A percentile compares a stretch with the other conserved stretches of the same genome.
Conservation (phyloP, 1,140 invertebrate species). For the Metopolophium dirhodum region DNA sequence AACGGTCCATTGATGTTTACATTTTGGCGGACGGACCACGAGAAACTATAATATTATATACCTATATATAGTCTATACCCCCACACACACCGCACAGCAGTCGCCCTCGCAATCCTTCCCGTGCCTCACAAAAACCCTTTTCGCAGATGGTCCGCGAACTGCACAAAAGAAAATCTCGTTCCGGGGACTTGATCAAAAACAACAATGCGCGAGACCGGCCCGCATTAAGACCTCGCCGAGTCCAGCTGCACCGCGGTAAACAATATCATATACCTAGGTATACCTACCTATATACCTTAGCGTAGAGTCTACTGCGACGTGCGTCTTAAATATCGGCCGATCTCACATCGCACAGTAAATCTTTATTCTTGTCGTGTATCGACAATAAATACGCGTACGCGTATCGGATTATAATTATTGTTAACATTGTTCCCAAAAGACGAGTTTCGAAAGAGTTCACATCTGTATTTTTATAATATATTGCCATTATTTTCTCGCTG, state of each 20-base stretch:
- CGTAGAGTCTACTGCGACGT: neutral
- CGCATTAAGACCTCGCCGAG: neutral
- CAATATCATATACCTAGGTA: neutral
- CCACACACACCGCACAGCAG: neutral
- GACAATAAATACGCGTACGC: too few relatives aligned
- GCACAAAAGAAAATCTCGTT: neutral
- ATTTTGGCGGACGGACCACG: neutral
- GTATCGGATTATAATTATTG: too few relatives aligned
- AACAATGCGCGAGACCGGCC: neutral
- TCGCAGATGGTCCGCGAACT: constrained; percentile 1
- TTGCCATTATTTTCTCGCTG: too few relatives aligned
- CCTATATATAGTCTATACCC: too few relatives aligned
- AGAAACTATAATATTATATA: too few relatives aligned
- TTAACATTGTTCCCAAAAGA: too few relatives aligned
- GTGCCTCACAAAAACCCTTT: constrained; percentile 17
- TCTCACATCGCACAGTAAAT: too few relatives aligned
- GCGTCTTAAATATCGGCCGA: too few relatives aligned
- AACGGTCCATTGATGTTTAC: constrained; percentile 39
- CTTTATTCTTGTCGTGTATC: too few relatives aligned
- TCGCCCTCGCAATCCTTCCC: constrained; percentile 47
- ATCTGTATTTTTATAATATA: too few relatives aligned
- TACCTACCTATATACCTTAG: neutral
- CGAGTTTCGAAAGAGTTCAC: too few relatives aligned
- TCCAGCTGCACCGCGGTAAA: constrained; percentile 26
- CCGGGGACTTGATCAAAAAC: constrained; percentile 32